phyloP scores from a whole-genome alignment of 2,797 vertebrate genomes.

The Linurgus olivaceus region DNA sequence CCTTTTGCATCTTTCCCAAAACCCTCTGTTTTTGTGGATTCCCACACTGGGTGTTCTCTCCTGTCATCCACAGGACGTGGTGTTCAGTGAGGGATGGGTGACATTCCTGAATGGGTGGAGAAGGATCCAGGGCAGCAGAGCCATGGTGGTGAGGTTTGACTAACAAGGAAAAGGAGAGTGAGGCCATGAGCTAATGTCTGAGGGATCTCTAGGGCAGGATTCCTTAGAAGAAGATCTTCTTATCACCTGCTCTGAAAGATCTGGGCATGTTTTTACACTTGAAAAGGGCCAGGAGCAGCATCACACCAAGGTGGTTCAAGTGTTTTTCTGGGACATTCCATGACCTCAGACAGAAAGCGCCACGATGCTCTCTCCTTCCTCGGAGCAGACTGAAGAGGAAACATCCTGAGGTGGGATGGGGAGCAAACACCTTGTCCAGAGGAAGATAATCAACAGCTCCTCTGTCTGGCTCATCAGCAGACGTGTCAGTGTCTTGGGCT shows the following conservation, averaged over 20 bases:
- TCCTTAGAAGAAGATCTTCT: background rate
- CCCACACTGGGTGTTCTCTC: background rate
- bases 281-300: background rate
- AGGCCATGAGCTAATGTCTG: background rate
- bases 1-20: background rate
- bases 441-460: background rate
- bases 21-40: background rate
- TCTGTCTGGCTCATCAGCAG: background rate
- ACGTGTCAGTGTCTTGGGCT: background rate
- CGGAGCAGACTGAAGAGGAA: background rate
- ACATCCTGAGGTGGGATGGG: background rate
- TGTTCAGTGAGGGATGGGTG: background rate
- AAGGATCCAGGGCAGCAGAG: background rate
- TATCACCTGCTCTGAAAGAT: background rate
- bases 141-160: background rate
- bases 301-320: background rate
- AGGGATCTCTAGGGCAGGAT: background rate
- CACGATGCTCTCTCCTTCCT: background rate
- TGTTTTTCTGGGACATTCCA: background rate
- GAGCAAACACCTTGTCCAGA: background rate
- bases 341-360: background rate
- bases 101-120: background rate
- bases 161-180: background rate
- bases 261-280: background rate
- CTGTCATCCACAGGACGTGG: rapidly evolving